Percentiles rank a stretch among this genome's conserved stretches.
These are phyloP conservation scores for Lampris megalopsis DNA, from an alignment of 2,113 vertebrate species.

Conservation along the genomic window DNA sequence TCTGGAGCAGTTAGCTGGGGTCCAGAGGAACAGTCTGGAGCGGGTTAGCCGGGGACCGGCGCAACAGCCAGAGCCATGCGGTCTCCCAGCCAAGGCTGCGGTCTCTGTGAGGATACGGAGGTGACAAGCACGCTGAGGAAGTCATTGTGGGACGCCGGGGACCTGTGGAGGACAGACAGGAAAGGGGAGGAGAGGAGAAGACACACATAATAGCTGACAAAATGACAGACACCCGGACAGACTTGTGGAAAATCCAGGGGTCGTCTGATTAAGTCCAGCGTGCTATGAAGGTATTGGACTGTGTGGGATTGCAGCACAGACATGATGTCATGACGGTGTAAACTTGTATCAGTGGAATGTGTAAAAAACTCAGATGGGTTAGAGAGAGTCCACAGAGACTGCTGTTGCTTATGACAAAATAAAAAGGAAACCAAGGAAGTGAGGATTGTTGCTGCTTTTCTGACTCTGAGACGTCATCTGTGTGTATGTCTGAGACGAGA, in stretches of 20 bases:
- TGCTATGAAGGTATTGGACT: neutral
- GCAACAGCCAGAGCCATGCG: too few relatives aligned
- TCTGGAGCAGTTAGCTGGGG: too few relatives aligned
- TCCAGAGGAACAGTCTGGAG: too few relatives aligned
- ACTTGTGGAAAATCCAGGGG: conserved; percentile 13
- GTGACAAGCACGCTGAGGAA: conserved; percentile 3
- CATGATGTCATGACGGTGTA: neutral
- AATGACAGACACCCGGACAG: conserved; percentile 9
- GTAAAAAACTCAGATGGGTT: too few relatives aligned
- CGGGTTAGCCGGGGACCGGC: too few relatives aligned
- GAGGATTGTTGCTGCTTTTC: too few relatives aligned
- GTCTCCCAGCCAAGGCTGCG: neutral
- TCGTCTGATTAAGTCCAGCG: neutral
- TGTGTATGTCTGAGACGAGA: too few relatives aligned
- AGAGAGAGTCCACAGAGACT: too few relatives aligned
- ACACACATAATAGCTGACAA: neutral
- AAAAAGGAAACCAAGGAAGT: too few relatives aligned
- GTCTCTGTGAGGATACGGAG: neutral
- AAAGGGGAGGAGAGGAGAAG: conserved; percentile 16
- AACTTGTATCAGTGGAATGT: too few relatives aligned
- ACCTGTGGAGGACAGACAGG: conserved; percentile 6
- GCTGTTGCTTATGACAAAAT: too few relatives aligned
- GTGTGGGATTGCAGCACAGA: neutral
- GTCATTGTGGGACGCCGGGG: conserved; percentile 9
- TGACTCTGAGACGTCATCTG: too few relatives aligned